Evolutionary conservation across 2,113 vertebrate genomes (phyloP).

Genomic region (Glareola pratincola): DNA sequence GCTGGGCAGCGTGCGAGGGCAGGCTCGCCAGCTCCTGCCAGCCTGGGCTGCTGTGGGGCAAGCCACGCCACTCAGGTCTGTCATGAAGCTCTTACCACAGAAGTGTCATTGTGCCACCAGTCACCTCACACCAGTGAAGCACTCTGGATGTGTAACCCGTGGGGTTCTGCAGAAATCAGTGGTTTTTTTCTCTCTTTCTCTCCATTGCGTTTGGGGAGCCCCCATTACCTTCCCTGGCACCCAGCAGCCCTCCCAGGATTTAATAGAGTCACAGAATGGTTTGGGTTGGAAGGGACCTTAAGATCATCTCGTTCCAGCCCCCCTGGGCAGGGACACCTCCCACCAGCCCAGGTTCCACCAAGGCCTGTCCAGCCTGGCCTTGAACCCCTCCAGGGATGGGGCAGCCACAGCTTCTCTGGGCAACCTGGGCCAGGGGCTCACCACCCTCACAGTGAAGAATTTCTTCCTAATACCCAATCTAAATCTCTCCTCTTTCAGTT

Average conservation of each 20-base stretch:
- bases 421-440: not conserved
- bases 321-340: not conserved
- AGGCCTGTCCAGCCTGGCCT: not conserved
- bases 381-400: not conserved
- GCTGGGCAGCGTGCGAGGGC: rapidly evolving
- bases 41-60: not conserved
- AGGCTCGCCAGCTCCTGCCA: not conserved
- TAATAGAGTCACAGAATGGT: not conserved
- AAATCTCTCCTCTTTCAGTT: not conserved
- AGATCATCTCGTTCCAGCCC: not conserved
- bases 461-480: not conserved
- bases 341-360: not conserved
- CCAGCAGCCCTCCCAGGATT: not conserved
- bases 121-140: not conserved
- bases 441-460: not conserved
- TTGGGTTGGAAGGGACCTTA: not conserved
- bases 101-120: not conserved
- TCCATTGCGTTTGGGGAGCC: not conserved
- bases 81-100: not conserved
- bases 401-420: not conserved
- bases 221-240: not conserved
- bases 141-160: not conserved
- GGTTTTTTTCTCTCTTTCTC: not conserved
- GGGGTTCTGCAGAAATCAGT: not conserved
- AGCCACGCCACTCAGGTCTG: not conserved